Conservation (phyloP, 92 coral and sea anemone species). For the Actinernus sp. region DNA sequence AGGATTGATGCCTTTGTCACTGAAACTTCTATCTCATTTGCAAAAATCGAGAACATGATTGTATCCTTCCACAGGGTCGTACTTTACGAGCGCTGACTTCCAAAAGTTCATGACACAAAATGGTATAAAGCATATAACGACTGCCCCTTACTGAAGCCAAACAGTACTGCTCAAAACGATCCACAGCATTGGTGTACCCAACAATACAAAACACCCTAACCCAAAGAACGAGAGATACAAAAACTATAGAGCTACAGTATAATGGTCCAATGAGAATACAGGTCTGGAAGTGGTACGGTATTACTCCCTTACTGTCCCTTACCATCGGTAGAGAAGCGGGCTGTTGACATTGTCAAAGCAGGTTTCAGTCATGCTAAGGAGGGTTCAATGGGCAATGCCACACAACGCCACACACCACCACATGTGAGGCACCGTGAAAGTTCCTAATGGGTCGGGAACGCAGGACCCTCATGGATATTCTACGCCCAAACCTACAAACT, state of each 20-base stretch:
- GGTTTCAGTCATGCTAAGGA: neutral
- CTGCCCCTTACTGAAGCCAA: too few relatives aligned
- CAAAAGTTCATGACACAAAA: constrained; percentile 3
- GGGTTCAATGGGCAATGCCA: neutral
- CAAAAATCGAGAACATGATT: constrained; percentile 16
- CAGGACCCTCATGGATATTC: neutral
- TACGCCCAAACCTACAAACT: neutral
- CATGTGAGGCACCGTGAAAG: neutral
- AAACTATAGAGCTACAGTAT: too few relatives aligned
- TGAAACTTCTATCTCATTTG: constrained; percentile 4
- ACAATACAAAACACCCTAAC: too few relatives aligned
- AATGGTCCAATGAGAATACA: too few relatives aligned
- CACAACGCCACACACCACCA: neutral
- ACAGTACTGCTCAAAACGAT: too few relatives aligned
- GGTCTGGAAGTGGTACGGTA: too few relatives aligned
- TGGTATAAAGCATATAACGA: constrained; percentile 6
- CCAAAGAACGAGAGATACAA: too few relatives aligned
- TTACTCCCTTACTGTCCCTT: too few relatives aligned
- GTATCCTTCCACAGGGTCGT: constrained; percentile 32
- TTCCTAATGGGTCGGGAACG: neutral
- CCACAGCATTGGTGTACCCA: too few relatives aligned
- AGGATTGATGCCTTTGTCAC: constrained; percentile 21
- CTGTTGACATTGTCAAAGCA: neutral
- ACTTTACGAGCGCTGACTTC: constrained; percentile 41
- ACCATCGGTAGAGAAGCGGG: neutral